A percentile compares a stretch with the other conserved stretches of the same genome.
phyloP scores from a whole-genome alignment of 2,113 vertebrate species.

The Cyanoderma ruficeps region DNA sequence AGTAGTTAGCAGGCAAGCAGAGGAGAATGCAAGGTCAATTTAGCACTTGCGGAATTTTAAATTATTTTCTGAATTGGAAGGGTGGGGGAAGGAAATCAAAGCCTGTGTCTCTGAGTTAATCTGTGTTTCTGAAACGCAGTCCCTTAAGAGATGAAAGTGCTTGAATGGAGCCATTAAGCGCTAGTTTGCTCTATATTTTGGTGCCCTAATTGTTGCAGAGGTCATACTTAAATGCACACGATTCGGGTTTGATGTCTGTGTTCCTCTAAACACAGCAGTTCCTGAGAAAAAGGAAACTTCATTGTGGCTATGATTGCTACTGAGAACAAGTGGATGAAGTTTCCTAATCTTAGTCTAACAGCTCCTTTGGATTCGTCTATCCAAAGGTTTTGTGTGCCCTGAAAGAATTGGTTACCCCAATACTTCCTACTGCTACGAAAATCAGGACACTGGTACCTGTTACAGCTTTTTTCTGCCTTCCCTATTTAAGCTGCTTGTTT shows the following conservation, averaged over 20 bases:
- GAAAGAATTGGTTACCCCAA: neutral
- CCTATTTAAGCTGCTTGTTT: neutral
- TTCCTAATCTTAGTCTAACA: neutral
- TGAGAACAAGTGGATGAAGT: neutral
- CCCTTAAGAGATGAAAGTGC: neutral
- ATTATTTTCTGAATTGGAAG: neutral
- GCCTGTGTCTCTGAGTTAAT: neutral
- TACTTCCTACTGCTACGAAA: neutral
- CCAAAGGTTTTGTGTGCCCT: neutral
- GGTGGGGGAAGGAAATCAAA: neutral
- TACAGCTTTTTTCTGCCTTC: neutral
- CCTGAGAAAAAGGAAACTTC: neutral
- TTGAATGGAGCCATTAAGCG: neutral
- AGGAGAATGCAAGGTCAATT: slow-evolving; percentile 45
- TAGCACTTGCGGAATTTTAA: slow-evolving; percentile 6
- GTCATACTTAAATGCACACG: neutral
- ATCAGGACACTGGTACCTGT: too few relatives aligned
- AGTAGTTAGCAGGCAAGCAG: slow-evolving; percentile 37
- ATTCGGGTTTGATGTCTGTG: neutral
- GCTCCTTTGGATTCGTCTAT: neutral
- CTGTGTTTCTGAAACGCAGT: neutral
- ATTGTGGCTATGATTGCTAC: neutral
- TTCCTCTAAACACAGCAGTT: neutral
- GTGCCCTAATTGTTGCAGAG: neutral
- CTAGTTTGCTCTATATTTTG: neutral